A percentile compares a stretch with the other conserved stretches of the same genome.
These are phyloP conservation scores for Clunio marinus DNA, from an alignment of 2,888 invertebrate species.

Conservation along the genomic window DNA sequence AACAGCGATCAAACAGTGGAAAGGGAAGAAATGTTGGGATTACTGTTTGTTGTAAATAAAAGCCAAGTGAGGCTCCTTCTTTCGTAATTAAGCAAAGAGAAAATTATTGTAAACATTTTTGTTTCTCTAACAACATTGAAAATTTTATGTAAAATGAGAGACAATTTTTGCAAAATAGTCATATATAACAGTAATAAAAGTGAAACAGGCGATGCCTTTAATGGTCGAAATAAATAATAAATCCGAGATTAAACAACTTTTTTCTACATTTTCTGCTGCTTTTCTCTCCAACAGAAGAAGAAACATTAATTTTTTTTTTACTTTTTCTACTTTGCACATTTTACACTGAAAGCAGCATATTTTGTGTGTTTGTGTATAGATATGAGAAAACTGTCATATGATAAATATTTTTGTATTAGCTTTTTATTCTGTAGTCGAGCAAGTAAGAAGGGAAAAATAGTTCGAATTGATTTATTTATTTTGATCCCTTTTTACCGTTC, in stretches of 20 bases:
- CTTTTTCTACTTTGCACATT: neutral
- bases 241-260: conserved; percentile 14
- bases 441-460: neutral
- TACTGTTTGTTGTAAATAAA: conserved; percentile 2
- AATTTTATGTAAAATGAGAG: neutral
- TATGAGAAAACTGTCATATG: conserved; percentile 21
- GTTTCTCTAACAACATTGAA: neutral
- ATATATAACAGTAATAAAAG: conserved; percentile 20
- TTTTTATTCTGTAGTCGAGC: neutral
- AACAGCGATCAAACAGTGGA: neutral
- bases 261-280: too few species aligned
- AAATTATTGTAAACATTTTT: neutral
- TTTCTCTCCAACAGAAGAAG: too few species aligned
- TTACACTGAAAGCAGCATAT: neutral
- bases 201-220: conserved; percentile 25
- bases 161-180: conserved; percentile 13
- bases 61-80: neutral
- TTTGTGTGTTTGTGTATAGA: neutral
- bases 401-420: neutral
- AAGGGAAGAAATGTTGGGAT: too few species aligned
- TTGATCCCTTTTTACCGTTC: neutral
- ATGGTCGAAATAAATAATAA: conserved; percentile 31
- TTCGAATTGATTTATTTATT: conserved; percentile 16
- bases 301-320: neutral
- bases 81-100: conserved; percentile 10